Evolutionary conservation across 2,888 invertebrate genomes (phyloP).

Genomic region (Adela reaumurella): DNA sequence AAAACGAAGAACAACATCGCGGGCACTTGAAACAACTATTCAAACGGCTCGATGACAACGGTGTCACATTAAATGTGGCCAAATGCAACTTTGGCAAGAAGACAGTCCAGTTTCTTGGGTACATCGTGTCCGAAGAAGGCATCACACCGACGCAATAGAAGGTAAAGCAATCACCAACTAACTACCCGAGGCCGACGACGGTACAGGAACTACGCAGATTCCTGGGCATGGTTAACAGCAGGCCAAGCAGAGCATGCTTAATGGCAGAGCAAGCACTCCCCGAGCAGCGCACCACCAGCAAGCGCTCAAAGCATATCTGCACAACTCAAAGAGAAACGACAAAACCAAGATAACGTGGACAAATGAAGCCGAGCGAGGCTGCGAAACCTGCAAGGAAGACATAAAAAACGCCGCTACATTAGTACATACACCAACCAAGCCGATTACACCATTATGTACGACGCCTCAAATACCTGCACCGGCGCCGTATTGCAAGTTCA

Average conservation of each 20-base stretch:
- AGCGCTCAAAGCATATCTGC: constrained; percentile 7
- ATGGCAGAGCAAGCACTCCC: constrained; percentile 5
- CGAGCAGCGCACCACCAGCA: constrained; percentile 6
- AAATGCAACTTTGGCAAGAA: constrained; percentile 11
- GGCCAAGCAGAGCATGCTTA: too few relatives aligned
- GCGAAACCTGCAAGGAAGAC: constrained; percentile 9
- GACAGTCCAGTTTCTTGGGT: constrained; percentile 11
- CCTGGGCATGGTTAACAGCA: constrained; percentile 8
- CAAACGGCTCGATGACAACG: constrained; percentile 4
- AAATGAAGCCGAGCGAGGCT: constrained; percentile 6
- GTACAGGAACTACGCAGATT: constrained; percentile 6
- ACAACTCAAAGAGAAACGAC: constrained; percentile 12
- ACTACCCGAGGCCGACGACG: constrained; percentile 7
- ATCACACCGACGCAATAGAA: constrained; percentile 10
- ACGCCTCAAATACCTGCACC: constrained; percentile 5
- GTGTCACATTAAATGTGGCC: constrained; percentile 7
- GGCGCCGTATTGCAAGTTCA: constrained; percentile 9
- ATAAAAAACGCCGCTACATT: constrained; percentile 6
- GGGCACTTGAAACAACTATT: constrained; percentile 5
- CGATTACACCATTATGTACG: constrained; percentile 4
- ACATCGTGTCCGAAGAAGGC: constrained; percentile 10
- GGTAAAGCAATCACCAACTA: constrained; percentile 8
- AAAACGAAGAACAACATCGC: constrained; percentile 4
- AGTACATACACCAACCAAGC: constrained; percentile 3
- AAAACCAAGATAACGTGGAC: constrained; percentile 13